These are phyloP conservation scores for Rynchops niger DNA, from an alignment of 2,113 vertebrate genomes.

Conservation along the genomic window DNA sequence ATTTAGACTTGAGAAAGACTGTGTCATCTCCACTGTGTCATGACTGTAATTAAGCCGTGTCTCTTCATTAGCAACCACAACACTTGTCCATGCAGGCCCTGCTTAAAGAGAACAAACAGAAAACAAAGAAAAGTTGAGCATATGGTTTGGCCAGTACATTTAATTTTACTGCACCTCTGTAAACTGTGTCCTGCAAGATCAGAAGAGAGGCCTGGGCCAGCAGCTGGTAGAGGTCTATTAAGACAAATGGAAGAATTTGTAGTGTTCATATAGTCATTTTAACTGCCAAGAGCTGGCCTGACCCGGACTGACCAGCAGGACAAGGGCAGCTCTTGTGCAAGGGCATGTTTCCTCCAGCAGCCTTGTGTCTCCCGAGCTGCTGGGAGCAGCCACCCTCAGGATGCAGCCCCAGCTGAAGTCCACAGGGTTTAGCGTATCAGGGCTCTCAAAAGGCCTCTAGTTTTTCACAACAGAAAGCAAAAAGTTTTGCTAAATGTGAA, in stretches of 20 bases:
- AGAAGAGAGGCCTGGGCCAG: background rate
- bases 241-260: background rate
- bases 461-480: background rate
- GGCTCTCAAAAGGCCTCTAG: background rate
- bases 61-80: background rate
- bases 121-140: background rate
- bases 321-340: background rate
- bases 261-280: background rate
- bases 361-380: background rate
- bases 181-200: background rate
- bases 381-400: fast-evolving
- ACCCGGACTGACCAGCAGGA: background rate
- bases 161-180: background rate
- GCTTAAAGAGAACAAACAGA: background rate
- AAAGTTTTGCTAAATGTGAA: background rate
- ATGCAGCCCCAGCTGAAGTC: background rate
- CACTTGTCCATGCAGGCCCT: background rate
- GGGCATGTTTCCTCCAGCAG: background rate
- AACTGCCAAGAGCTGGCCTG: background rate
- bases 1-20: background rate
- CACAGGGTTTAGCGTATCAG: background rate
- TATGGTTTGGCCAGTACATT: background rate
- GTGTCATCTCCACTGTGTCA: background rate
- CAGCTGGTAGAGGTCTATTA: background rate
- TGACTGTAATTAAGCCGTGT: background rate